Base-by-base conservation (phyloP, 2,113 vertebrate species). In the Dipodomys ordii region DNA sequence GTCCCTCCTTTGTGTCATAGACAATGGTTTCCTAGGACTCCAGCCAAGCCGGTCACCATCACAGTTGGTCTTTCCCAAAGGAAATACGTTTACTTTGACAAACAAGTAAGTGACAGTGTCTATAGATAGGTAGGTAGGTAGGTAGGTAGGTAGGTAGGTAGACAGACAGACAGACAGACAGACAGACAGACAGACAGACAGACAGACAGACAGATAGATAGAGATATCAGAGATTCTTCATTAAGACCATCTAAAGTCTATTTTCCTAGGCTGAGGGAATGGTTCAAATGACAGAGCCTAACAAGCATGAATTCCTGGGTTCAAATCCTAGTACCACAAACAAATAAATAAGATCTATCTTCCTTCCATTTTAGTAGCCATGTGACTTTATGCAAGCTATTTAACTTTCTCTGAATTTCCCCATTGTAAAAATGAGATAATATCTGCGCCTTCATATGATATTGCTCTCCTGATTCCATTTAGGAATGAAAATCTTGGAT, bases 361-460 rank as follows among this genome's bases (percentile, higher is more conserved):
- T 86, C 7, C 27, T 53, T 83, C 49, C 35, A 44, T 35, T 87
- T 87, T 89, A 25, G 7, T 83, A 92, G 68, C 27, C 65, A 67
- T 83, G 7, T 83, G 39, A 94, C 32, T 39, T 71, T 65, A 81
- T 68, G 3, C 9, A 92, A 72, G 65, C 49, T 83, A 73, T 27
- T 91, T 88, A 88, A 83, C 32, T 76, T 74, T 88, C 49, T 73
- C 32, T 88, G 79, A 83, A 15, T 87, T 87, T 93, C 68, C 83
- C 87, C 44, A 46, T 6, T 18, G 22, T 60, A 92, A 81, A 53
- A 80, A 27, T 77, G 46, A 27, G 22, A 81, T 73, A 69, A 73
- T 80, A 74, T 22, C 16, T 62, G 18, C 13, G 2, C 39, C 18
- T 82, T 69, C 62, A 68, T 69, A 74, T 62, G 72, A 77, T 80